Evolutionary conservation across 2,113 vertebrate genomes (phyloP), one percentile per base, ranked within the genome.

Genomic region (Xenopus borealis): DNA sequence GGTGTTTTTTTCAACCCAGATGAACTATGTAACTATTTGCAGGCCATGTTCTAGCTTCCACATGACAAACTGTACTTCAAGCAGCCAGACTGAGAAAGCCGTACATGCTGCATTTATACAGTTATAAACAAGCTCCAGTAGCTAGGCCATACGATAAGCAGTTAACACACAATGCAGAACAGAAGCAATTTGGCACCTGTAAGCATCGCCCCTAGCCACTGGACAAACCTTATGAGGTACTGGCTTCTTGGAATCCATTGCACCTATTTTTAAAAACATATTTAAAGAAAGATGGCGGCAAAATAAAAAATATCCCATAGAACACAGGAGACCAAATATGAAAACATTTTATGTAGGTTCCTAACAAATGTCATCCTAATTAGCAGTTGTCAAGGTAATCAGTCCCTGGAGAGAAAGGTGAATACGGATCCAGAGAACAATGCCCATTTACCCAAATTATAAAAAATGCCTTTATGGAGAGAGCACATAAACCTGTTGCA

Each of bases 221-320:
- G 84, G 81, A 84, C 82, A 79, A 66, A 79, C 63, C 69, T 55
- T 53, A 66, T 75, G 78, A 61, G 12, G 62, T 66, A 80, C 72
- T 46, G 3, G 7, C 30, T 40, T 80, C 78, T 14, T 77, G 79
- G 80, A 69, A 61, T 82, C 64, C 55, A 78, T 73, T 78, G 74
- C 3, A 44, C 82, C 67, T 82, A 85, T 83, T 87, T 40, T 83
- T 78, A 85, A 7, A 45, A 67, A 67, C 45, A 50, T 14, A 46
- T 17, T 61, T 61, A 58, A 66, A 66, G 13, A 40, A 44, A 16
- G 1, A 17, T 27, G 0, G 59, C 19, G 10, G 14, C 30, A 14
- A 63, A 40, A 40, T 17, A 27, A 62, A 62, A n/a, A 11, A 10
- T 59, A 18, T 17, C n/a, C 57, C 3, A 16, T 3, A 59, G 57